Evolutionary conservation across 2,797 vertebrate genomes (phyloP), one percentile per base, ranked within the genome.

Genomic region (Onychomys torridus): DNA sequence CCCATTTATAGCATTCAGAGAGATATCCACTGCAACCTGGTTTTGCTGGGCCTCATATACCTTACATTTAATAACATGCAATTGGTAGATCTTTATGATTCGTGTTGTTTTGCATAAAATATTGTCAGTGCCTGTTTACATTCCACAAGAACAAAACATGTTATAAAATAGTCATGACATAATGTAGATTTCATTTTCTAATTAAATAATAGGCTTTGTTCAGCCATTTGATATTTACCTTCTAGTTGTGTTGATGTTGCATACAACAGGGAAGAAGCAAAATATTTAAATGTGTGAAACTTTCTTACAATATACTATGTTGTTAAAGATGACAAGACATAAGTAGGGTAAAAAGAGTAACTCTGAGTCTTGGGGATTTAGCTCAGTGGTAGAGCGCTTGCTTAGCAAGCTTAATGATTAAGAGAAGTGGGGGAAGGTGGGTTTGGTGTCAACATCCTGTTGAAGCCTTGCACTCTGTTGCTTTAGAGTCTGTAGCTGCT

Each of bases 401-500:
- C n/a, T n/a, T n/a, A n/a, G n/a, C n/a, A n/a, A n/a, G n/a, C n/a
- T n/a, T n/a, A 4, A 23, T n/a, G 25, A 0, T 37, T n/a, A 29
- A 63, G 16, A 32, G 46, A 21, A 2, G 40, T 0, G 0, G 37
- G 89, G n/a, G 25, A 5, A 25, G 69, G 73, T 63, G 32, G 32
- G 57, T 77, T 63, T 88, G 67, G 67, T 75, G n/a, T 76, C 69
- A 1, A 99, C 97, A 75, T 99, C 99, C 34, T 98, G 98, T 0
- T 97, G 92, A 5, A 99, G 99, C 69, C 98, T 99, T 0, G 61
- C 0, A 3, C 98, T 98, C 91, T 99, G 99, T 1, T 88, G 97
- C 21, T 99, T 99, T 98, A 99, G 97, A 79, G 98, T 97, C 0
- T 99, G 98, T 13, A 99, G 98, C 46, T 97, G 98, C 91, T 90